phyloP scores from a whole-genome alignment of 37 sponge, comb jelly and placozoan species.

The Geodia barretti region DNA sequence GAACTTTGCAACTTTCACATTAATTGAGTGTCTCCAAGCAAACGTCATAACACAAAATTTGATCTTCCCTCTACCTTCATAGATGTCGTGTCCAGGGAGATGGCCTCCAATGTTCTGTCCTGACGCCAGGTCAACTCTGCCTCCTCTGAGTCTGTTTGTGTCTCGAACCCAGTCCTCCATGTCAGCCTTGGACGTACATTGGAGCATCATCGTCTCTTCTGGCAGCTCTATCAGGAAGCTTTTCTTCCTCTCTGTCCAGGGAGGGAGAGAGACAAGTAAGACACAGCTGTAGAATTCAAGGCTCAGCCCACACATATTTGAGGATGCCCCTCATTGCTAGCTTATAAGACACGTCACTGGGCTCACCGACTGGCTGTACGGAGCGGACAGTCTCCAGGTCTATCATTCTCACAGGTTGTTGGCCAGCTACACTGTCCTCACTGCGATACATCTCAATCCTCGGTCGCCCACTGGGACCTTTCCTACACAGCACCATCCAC shows the following conservation, averaged over 20 bases:
- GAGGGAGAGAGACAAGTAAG: background rate
- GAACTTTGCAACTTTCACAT: too few species aligned
- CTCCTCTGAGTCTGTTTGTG: slow-evolving; percentile 10
- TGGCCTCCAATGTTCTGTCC: background rate
- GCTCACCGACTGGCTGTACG: background rate
- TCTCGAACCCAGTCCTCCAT: slow-evolving; percentile 63
- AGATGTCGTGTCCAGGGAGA: background rate
- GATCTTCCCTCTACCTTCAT: slow-evolving; percentile 13
- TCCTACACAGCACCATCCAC: slow-evolving; percentile 53
- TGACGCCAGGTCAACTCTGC: background rate
- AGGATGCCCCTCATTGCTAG: too few species aligned
- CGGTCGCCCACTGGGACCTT: background rate
- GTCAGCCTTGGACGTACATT: slow-evolving; percentile 55
- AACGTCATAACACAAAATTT: background rate
- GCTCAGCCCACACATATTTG: too few species aligned
- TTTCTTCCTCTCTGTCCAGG: slow-evolving; percentile 17
- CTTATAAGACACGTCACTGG: too few species aligned
- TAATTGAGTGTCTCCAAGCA: slow-evolving; percentile 8
- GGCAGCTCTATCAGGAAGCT: slow-evolving; percentile 15
- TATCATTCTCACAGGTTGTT: slow-evolving; percentile 7
- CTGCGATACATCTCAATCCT: slow-evolving; percentile 43
- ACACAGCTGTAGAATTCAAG: too few species aligned
- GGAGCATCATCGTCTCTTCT: slow-evolving; percentile 23
- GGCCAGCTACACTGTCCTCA: slow-evolving; percentile 32
- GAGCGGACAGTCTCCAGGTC: slow-evolving; percentile 41